These are phyloP conservation scores for Bombus waltoni DNA, from an alignment of 1,140 invertebrate species.

Conservation along the genomic window DNA sequence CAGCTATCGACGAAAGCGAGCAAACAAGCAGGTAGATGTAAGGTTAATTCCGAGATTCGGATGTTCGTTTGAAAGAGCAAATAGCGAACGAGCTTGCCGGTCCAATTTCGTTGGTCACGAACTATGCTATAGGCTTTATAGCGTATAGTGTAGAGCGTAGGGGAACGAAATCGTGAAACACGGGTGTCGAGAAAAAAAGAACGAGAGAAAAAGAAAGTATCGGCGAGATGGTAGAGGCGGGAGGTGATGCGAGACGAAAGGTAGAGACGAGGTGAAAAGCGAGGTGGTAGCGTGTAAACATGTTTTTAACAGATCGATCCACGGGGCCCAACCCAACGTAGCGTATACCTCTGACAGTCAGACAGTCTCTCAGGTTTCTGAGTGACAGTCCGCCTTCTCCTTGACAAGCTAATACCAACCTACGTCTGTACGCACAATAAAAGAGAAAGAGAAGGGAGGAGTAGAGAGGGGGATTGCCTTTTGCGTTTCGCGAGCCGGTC, in stretches of 20 bases:
- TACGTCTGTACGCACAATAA: slow-evolving; percentile 67
- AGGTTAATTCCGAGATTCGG: slow-evolving; percentile 17
- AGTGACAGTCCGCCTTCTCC: slow-evolving; percentile 68
- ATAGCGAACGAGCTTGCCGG: slow-evolving; percentile 22
- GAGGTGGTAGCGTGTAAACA: slow-evolving; percentile 71
- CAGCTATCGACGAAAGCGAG: slow-evolving; percentile 2
- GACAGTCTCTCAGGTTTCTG: slow-evolving; percentile 65
- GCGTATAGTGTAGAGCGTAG: not conserved
- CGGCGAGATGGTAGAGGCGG: not conserved
- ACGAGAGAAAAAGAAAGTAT: not conserved
- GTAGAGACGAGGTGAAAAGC: slow-evolving; percentile 53
- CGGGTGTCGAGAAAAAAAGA: slow-evolving; percentile 6
- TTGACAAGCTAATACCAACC: slow-evolving; percentile 82
- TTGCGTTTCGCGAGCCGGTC: slow-evolving; percentile 73
- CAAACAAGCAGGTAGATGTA: not conserved
- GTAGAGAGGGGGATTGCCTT: slow-evolving; percentile 65
- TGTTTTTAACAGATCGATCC: slow-evolving; percentile 72
- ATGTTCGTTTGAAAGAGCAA: slow-evolving; percentile 35
- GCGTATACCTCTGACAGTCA: slow-evolving; percentile 55
- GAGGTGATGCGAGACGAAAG: slow-evolving; percentile 26
- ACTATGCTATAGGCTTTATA: slow-evolving; percentile 8
- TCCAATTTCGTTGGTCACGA: slow-evolving; percentile 42
- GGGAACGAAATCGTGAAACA: slow-evolving; percentile 6
- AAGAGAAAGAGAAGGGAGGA: slow-evolving; percentile 11
- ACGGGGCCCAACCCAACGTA: slow-evolving; percentile 32